Evolutionary conservation across 2,113 vertebrate species (phyloP).

Genomic region (Ageneiosus marmoratus): DNA sequence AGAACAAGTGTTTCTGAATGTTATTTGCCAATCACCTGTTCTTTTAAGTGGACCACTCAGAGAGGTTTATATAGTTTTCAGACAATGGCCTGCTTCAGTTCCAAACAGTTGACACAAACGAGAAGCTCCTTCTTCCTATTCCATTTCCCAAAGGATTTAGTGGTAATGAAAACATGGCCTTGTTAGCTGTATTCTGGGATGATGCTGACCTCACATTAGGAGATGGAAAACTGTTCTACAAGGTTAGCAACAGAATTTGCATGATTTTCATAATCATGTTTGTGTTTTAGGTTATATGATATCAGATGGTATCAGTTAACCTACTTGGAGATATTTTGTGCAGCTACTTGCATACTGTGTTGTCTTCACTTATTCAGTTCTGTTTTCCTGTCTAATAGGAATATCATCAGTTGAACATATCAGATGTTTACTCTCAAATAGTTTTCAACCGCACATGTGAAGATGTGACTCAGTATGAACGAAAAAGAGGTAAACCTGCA

Average conservation of each 20-base stretch:
- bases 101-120: constrained; percentile 69
- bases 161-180: constrained; percentile 63
- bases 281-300: background rate
- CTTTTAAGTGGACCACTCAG: background rate
- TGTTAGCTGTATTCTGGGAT: constrained; percentile 81
- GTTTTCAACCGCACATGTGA: constrained; percentile 74
- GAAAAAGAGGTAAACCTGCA: constrained; percentile 47
- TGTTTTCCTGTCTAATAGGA: constrained; percentile 56
- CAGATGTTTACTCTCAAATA: constrained; percentile 72
- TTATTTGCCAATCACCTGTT: background rate
- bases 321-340: background rate
- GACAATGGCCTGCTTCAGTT: constrained; percentile 80
- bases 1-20: background rate
- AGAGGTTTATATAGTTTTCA: constrained; percentile 70
- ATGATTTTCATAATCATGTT: background rate
- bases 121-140: constrained; percentile 72
- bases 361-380: background rate
- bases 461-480: constrained; percentile 71
- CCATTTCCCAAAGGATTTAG: constrained; percentile 67
- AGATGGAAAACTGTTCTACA: constrained; percentile 70
- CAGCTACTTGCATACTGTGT: background rate
- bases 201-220: constrained; percentile 76
- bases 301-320: background rate
- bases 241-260: constrained; percentile 61
- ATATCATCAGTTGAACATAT: constrained; percentile 59